Percentiles rank a stretch among this genome's conserved stretches.
These are phyloP conservation scores for Urosaurus nigricauda DNA, from an alignment of 2,797 vertebrate species.

Conservation along the genomic window DNA sequence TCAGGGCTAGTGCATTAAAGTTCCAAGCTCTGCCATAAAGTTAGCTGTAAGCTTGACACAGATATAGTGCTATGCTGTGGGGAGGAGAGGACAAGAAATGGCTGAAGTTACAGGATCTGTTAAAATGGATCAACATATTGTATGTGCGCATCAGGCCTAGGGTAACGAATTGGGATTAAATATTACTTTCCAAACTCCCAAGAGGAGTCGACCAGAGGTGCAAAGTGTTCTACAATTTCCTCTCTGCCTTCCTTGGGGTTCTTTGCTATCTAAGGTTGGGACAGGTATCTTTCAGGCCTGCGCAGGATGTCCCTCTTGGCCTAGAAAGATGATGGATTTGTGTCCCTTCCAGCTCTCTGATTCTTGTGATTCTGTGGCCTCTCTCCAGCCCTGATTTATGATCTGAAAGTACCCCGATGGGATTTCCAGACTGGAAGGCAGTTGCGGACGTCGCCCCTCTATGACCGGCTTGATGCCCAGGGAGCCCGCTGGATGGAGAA, in stretches of 20 bases:
- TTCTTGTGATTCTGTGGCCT: conserved; percentile 2
- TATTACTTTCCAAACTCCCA: neutral
- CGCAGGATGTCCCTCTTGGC: neutral
- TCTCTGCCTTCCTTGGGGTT: neutral
- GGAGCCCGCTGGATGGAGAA: conserved; percentile 99
- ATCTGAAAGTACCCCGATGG: conserved; percentile 97
- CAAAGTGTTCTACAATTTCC: no score
- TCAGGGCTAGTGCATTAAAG: no score
- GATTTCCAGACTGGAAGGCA: conserved; percentile 98
- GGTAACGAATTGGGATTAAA: neutral
- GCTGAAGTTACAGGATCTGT: neutral
- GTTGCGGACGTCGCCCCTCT: conserved; percentile 94
- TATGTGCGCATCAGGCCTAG: no score
- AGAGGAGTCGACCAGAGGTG: neutral
- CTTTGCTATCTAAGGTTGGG: neutral
- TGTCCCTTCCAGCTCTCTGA: conserved; percentile 4
- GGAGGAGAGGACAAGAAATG: neutral
- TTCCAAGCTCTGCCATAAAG: neutral
- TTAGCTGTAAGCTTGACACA: neutral
- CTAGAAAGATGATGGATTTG: neutral
- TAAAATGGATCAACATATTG: neutral
- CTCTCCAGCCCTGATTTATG: conserved; percentile 90
- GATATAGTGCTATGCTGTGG: neutral
- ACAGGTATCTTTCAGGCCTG: neutral
- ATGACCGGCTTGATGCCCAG: conserved; percentile 95